A percentile compares a stretch with the other conserved stretches of the same genome.
phyloP scores from a whole-genome alignment of 2,113 vertebrate genomes.

The Equus przewalskii region DNA sequence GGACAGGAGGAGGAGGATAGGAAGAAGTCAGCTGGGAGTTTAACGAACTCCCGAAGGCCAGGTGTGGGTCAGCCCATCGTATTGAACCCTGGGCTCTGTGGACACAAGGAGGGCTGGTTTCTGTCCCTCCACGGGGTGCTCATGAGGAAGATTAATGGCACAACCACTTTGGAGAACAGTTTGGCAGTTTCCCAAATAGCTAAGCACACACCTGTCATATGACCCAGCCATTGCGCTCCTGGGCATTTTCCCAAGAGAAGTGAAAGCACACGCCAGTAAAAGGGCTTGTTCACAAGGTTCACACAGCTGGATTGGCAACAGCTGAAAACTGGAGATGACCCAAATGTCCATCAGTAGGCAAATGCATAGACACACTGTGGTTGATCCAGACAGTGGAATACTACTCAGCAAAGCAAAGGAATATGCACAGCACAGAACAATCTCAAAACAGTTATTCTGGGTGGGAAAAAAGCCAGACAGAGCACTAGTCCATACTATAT shows the following conservation, averaged over 20 bases:
- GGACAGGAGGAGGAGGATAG: neutral
- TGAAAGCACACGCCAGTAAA: too few relatives aligned
- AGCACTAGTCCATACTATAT: rapidly evolving
- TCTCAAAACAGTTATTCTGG: neutral
- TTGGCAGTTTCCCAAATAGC: neutral
- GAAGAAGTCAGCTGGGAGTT: neutral
- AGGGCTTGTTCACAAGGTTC: neutral
- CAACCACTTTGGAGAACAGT: neutral
- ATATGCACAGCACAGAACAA: too few relatives aligned
- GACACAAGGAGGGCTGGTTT: neutral
- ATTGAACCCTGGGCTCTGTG: rapidly evolving
- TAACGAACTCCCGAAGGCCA: neutral
- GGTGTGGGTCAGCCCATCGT: rapidly evolving
- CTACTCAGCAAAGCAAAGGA: neutral
- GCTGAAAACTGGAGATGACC: neutral
- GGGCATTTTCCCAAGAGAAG: neutral
- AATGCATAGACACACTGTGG: neutral
- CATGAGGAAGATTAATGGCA: neutral
- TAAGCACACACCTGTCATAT: too few relatives aligned
- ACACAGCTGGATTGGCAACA: neutral
- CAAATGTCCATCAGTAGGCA: neutral
- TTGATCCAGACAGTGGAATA: neutral
- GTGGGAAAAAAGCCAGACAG: rapidly evolving
- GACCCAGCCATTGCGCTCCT: neutral
- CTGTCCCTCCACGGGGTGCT: rapidly evolving